These are phyloP conservation scores for Piprites chloris DNA, from an alignment of 2,113 vertebrate species.

Conservation along the genomic window DNA sequence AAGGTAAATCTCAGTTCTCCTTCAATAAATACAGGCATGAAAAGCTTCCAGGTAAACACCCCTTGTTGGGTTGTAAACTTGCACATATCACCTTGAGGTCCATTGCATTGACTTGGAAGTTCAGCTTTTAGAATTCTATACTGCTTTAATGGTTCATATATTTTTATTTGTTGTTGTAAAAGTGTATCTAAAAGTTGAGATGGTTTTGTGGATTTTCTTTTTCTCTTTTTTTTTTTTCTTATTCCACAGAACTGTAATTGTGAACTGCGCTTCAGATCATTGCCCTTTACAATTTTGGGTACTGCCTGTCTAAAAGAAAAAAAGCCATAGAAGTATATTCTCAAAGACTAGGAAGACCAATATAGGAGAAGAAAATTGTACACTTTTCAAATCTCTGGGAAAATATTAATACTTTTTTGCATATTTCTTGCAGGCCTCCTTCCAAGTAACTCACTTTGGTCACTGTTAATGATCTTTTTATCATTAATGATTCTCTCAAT, in stretches of 20 bases:
- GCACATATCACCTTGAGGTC: neutral
- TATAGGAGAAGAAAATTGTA: neutral
- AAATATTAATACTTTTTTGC: neutral
- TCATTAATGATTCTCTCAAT: neutral
- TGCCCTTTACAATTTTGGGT: neutral
- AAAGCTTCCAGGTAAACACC: neutral
- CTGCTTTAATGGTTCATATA: neutral
- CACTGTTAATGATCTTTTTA: neutral
- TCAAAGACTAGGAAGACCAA: neutral
- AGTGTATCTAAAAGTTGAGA: neutral
- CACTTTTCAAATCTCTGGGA: neutral
- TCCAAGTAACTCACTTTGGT: neutral
- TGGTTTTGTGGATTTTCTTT: neutral
- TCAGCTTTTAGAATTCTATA: neutral
- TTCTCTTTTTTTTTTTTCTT: neutral
- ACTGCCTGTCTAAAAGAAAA: neutral
- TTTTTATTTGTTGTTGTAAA: constrained; percentile 24
- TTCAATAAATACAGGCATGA: neutral
- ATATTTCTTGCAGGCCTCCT: neutral
- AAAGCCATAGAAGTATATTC: neutral
- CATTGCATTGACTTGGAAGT: neutral
- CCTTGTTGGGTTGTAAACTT: neutral
- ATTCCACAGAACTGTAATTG: neutral
- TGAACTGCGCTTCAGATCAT: neutral
- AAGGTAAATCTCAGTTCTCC: neutral